These are phyloP conservation scores for Pluvialis apricaria DNA, from an alignment of 2,113 vertebrate species.

Conservation along the genomic window DNA sequence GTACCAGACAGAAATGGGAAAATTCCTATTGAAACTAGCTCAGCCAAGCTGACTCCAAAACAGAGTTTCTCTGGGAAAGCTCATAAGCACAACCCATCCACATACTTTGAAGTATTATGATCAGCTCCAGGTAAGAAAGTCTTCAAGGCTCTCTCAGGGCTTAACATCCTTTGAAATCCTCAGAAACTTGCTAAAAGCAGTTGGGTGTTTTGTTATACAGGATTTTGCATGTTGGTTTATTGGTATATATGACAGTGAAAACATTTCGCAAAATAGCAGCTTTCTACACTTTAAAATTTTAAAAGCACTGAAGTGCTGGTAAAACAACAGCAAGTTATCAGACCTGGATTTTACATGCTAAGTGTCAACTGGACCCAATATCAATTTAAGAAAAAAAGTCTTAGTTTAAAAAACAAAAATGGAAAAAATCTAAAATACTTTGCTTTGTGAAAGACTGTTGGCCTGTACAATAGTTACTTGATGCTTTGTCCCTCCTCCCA, in stretches of 20 bases:
- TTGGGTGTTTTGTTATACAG: neutral
- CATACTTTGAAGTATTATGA: neutral
- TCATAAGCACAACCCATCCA: neutral
- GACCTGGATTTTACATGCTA: neutral
- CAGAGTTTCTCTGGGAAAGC: neutral
- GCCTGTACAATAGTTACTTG: neutral
- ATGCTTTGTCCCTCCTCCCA: rapidly evolving
- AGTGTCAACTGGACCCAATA: neutral
- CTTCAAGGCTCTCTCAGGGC: neutral
- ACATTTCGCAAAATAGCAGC: neutral
- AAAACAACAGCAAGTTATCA: neutral
- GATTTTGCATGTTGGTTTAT: neutral
- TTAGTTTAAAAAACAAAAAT: no score
- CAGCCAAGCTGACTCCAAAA: neutral
- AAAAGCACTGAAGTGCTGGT: neutral
- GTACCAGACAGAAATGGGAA: neutral
- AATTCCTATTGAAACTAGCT: neutral
- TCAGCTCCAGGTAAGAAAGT: neutral
- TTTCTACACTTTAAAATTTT: neutral
- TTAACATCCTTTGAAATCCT: neutral
- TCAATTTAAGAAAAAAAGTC: neutral
- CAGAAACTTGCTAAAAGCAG: neutral
- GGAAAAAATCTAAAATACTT: neutral
- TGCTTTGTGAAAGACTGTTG: neutral
- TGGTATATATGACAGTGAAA: neutral